Percentiles rank a stretch among this genome's conserved stretches.
Evolutionary conservation across 2,113 vertebrate genomes (phyloP).

Genomic region (Ochotona curzoniae): DNA sequence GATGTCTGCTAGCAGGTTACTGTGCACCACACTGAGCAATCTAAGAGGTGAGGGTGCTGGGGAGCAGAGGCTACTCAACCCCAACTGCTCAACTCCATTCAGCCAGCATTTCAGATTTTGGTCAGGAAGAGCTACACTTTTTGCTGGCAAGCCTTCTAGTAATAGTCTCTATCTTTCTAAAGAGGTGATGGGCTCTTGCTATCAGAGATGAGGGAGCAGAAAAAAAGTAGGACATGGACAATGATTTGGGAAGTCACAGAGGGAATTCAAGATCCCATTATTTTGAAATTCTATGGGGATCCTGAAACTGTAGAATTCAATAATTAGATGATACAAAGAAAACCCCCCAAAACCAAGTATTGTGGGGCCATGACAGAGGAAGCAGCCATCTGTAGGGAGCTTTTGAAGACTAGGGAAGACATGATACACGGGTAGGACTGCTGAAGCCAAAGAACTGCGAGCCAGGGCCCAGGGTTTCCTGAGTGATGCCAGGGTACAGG

Average conservation of each 20-base stretch:
- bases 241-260: not conserved
- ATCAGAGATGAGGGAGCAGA: not conserved
- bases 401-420: not conserved
- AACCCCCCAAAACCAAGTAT: not conserved
- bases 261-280: conserved; percentile 28
- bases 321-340: not conserved
- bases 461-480: not conserved
- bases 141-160: conserved; percentile 2
- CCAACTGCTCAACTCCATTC: not conserved
- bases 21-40: conserved; percentile 10
- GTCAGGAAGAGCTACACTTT: conserved; percentile 2
- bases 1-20: not conserved
- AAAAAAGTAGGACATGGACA: not conserved
- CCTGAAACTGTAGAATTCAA: not conserved
- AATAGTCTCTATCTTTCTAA: conserved; percentile 5
- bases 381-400: not conserved
- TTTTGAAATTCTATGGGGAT: not conserved
- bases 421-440: not conserved
- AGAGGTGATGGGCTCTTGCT: not conserved
- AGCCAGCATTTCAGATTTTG: conserved; percentile 27
- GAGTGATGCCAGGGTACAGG: not conserved
- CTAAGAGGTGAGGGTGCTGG: not conserved
- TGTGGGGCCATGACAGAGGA: not conserved
- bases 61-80: not conserved
- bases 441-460: conserved; percentile 24